Base-by-base conservation (phyloP, 1,140 invertebrate species). In the Eulimnadia texana region DNA sequence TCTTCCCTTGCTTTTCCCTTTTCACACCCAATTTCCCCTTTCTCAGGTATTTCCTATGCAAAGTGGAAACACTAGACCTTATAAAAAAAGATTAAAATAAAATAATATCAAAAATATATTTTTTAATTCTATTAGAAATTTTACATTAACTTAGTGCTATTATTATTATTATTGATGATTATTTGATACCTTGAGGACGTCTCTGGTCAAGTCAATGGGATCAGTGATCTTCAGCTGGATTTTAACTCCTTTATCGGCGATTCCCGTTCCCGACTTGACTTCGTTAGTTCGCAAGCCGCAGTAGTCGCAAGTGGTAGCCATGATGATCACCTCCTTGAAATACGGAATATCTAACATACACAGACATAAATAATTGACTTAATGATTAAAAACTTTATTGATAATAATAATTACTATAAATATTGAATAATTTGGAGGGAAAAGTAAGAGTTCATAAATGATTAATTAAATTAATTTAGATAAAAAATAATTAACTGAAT, bases 301-400 rank as follows among this genome's bases (percentile, higher is more conserved):
- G 2, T 67, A 67, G 19, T 96, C 93, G 73, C 96, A 99, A 1
- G 74, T 79, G 0, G 90, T 95, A 2, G 93, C 92, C 95, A 99
- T 99, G 52, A 99, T 93, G 0, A 99, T 82, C 2, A 93, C 90
- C 74, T 98, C 90, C 74, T 98, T 97, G 71, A 98, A 98, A 73
- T 93, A 84, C 2, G 94, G 94, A 70, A 98, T 96, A 60, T 88
- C 85, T 89, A 65, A 52, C 65, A 68, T 11, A 57, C 25, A 25
- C 58, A 54, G 20, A 58, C 11, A 53, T 6, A 60, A 2, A 49
- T 25, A 24, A n/a, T n/a, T n/a, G n/a, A n/a, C n/a, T n/a, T n/a
- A n/a, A n/a, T n/a, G n/a, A n/a, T n/a, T n/a, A n/a, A n/a, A n/a
- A n/a, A n/a, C n/a, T n/a, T n/a, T n/a, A n/a, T n/a, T n/a, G n/a